A percentile compares a stretch with the other conserved stretches of the same genome.
Evolutionary conservation across 2,888 invertebrate genomes (phyloP).

Genomic region (Linnaemya vulpina): DNA sequence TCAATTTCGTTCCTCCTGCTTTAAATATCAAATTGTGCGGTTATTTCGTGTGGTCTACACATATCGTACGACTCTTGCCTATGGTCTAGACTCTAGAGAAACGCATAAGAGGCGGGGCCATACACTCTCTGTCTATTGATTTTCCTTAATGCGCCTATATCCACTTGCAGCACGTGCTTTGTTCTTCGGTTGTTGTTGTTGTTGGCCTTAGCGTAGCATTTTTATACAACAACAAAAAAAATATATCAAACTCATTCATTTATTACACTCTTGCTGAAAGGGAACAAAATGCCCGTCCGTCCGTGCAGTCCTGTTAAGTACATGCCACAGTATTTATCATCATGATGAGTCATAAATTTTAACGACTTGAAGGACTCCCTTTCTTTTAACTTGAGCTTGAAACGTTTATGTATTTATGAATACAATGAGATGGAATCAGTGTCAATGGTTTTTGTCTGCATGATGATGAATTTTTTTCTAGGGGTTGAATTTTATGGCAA

Average conservation of each 20-base stretch:
- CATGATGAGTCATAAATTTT: conserved; percentile 65
- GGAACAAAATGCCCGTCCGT: conserved; percentile 20
- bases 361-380: conserved; percentile 47
- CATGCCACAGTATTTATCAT: conserved; percentile 33
- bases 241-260: conserved; percentile 14
- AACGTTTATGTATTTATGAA: conserved; percentile 25
- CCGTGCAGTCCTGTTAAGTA: not conserved
- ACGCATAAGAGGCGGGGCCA: not conserved
- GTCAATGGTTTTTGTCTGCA: conserved; percentile 45
- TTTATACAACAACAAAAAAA: conserved; percentile 2
- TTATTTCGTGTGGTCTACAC: conserved; percentile 36
- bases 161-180: conserved; percentile 54
- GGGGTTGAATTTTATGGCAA: conserved; percentile 54
- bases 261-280: not conserved
- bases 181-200: conserved; percentile 9
- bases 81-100: not conserved
- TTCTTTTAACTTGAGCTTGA: conserved; percentile 17
- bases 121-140: not conserved
- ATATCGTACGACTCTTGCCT: not conserved
- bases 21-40: conserved; percentile 18
- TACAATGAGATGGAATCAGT: conserved; percentile 48
- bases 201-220: not conserved
- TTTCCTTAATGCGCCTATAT: conserved; percentile 43
- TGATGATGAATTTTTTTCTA: conserved; percentile 20
- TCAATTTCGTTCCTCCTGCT: conserved; percentile 30